These are phyloP conservation scores for Bungarus multicinctus DNA, from an alignment of 2,113 vertebrate species.

Conservation along the genomic window DNA sequence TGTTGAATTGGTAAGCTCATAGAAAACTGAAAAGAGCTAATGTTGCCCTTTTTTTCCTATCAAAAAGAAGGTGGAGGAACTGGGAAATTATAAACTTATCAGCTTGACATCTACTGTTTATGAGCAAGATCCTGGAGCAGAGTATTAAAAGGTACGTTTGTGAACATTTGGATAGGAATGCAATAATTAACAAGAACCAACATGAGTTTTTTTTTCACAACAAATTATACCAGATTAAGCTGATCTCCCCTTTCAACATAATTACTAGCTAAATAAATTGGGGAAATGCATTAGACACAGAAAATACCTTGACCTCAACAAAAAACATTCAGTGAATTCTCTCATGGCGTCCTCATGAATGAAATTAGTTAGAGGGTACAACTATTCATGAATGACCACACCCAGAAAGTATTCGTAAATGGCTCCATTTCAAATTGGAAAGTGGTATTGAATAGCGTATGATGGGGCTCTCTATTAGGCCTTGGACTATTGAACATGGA, in stretches of 20 bases:
- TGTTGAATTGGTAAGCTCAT: neutral
- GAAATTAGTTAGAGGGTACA: neutral
- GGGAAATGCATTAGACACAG: neutral
- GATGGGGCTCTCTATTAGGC: neutral
- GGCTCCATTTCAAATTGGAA: neutral
- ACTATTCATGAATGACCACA: neutral
- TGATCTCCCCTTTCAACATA: neutral
- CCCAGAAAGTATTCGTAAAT: neutral
- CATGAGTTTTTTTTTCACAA: neutral
- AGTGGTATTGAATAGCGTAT: neutral
- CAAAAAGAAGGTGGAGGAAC: neutral
- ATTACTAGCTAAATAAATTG: neutral
- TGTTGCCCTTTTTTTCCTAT: neutral
- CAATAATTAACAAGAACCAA: neutral
- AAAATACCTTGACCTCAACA: neutral
- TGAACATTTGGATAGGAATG: neutral
- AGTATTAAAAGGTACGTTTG: neutral
- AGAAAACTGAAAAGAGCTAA: neutral
- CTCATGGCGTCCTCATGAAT: neutral
- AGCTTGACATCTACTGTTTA: neutral
- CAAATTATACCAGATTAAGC: neutral
- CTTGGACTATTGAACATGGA: neutral
- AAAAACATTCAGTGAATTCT: neutral
- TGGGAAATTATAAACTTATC: neutral
- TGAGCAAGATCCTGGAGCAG: neutral